Evolutionary conservation across 2,113 vertebrate species (phyloP).

Genomic region (Arizona elegans): DNA sequence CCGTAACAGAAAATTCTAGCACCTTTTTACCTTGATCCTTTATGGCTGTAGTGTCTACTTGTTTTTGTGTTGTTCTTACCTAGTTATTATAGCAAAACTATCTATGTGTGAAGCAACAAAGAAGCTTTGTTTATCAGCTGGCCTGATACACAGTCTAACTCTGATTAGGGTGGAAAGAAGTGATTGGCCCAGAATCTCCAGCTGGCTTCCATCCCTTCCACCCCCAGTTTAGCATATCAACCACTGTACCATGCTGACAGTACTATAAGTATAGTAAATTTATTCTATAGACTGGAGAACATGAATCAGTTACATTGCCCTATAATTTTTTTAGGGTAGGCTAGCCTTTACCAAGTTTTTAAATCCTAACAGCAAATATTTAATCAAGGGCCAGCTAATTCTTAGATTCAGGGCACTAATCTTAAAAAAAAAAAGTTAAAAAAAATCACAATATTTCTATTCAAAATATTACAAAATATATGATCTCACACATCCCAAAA

Average conservation of each 20-base stretch:
- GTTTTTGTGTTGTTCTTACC: not conserved
- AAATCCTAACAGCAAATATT: not conserved
- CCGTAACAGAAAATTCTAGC: no score
- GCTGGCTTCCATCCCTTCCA: not conserved
- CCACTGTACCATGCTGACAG: not conserved
- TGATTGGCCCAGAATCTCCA: not conserved
- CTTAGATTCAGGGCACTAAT: not conserved
- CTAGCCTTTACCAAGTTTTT: not conserved
- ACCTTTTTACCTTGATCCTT: not conserved
- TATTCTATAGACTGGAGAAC: not conserved
- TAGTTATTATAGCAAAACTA: not conserved
- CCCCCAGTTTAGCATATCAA: not conserved
- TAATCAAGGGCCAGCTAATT: not conserved
- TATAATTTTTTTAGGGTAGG: not conserved
- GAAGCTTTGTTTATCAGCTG: not conserved
- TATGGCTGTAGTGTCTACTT: not conserved
- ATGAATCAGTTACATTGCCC: not conserved
- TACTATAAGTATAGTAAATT: not conserved
- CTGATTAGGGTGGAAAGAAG: not conserved
- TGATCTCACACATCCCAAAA: not conserved
- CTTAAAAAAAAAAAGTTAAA: not conserved
- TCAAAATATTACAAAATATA: not conserved
- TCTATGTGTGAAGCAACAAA: not conserved
- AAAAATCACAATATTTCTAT: not conserved
- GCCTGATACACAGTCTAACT: not conserved